Percentiles rank a stretch among this genome's conserved stretches.
phyloP scores from a whole-genome alignment of 2,113 vertebrate species.

The Pseudorectes ferrugineus region DNA sequence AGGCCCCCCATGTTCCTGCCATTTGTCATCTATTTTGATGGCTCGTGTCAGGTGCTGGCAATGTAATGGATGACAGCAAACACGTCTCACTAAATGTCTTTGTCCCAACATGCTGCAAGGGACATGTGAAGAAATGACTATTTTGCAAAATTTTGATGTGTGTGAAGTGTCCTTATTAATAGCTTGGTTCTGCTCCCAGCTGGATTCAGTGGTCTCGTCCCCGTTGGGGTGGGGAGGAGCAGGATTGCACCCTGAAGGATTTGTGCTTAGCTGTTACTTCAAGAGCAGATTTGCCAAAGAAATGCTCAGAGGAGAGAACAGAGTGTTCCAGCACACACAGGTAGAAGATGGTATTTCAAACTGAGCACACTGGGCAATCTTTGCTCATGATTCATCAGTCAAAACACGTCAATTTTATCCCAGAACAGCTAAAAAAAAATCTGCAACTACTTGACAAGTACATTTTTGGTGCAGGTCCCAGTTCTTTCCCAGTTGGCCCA shows the following conservation, averaged over 20 bases:
- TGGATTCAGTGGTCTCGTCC: constrained; percentile 23
- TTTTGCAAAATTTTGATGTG: constrained; percentile 46
- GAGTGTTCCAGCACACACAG: constrained; percentile 66
- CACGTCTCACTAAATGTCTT: constrained; percentile 26
- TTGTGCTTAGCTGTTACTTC: constrained; percentile 63
- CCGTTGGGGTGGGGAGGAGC: constrained; percentile 16
- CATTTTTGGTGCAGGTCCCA: constrained; percentile 64
- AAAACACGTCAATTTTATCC: constrained; percentile 67
- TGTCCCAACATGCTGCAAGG: constrained; percentile 47
- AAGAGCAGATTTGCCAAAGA: constrained; percentile 62
- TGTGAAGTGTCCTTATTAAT: constrained; percentile 42
- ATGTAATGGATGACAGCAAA: constrained; percentile 44
- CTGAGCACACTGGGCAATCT: constrained; percentile 64
- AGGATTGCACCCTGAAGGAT: constrained; percentile 54
- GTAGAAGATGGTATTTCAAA: constrained; percentile 66
- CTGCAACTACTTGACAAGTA: constrained; percentile 64
- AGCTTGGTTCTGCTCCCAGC: constrained; percentile 42
- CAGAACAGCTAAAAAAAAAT: constrained; percentile 63
- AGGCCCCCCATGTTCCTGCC: neutral
- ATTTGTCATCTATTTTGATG: constrained; percentile 43
- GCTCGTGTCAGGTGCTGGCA: constrained; percentile 30
- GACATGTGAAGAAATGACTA: constrained; percentile 35
- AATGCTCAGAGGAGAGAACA: constrained; percentile 61
- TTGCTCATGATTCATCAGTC: constrained; percentile 67
- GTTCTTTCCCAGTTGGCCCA: constrained; percentile 64